Conservation (phyloP, 2,113 vertebrate genomes). For the Lamprotornis superbus region DNA sequence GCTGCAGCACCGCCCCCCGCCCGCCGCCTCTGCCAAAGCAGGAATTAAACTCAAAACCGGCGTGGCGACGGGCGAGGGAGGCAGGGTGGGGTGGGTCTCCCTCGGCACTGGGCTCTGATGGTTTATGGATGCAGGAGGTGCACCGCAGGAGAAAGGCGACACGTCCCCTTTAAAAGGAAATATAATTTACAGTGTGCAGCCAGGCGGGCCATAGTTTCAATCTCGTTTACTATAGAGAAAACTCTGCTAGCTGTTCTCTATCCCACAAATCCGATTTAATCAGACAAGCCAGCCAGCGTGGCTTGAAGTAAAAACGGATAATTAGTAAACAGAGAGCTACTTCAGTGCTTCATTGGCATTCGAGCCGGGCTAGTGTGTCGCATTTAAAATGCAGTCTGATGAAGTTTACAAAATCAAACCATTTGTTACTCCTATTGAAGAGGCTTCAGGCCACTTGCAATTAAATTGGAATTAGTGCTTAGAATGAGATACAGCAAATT, state of each 20-base stretch:
- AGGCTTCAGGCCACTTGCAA: constrained; percentile 99
- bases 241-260: constrained; percentile 86
- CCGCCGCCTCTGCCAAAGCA: background rate
- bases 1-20: background rate
- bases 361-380: constrained; percentile 99
- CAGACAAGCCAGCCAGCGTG: constrained; percentile 97
- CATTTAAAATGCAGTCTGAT: constrained; percentile 99
- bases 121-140: constrained; percentile 60
- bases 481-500: constrained; percentile 99
- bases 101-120: background rate
- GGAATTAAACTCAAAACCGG: background rate
- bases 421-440: constrained; percentile 99
- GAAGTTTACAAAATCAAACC: constrained; percentile 99
- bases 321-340: constrained; percentile 99
- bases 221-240: constrained; percentile 91
- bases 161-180: constrained; percentile 87
- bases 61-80: fast-evolving
- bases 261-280: constrained; percentile 99
- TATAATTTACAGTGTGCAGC: constrained; percentile 89
- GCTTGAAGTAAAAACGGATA: constrained; percentile 96
- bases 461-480: constrained; percentile 99
- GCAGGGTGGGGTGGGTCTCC: background rate
- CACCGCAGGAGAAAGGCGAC: constrained; percentile 71
- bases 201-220: constrained; percentile 82
- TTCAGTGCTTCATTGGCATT: constrained; percentile 99